A percentile compares a stretch with the other conserved stretches of the same genome.
These are phyloP conservation scores for Phocides pigmalion DNA, from an alignment of 1,140 invertebrate genomes.

Conservation along the genomic window DNA sequence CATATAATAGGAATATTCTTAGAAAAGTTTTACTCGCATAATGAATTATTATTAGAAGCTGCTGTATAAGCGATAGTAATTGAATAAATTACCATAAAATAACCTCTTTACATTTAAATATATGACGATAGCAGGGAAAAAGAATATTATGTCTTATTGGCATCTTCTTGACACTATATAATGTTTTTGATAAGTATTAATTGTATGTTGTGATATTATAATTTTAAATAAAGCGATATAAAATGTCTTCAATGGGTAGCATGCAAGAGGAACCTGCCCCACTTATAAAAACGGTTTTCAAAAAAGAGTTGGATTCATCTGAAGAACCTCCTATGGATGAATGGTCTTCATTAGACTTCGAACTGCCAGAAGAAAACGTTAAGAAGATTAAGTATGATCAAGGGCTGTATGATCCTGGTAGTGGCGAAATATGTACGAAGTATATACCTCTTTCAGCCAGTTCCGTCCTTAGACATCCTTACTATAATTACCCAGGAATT, in stretches of 20 bases:
- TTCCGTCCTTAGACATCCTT: conserved; percentile 69
- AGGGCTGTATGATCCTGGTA: conserved; percentile 57
- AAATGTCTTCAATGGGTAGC: conserved; percentile 23
- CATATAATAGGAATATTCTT: no score
- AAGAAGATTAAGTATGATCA: conserved; percentile 44
- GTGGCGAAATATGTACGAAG: conserved; percentile 63
- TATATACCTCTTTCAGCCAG: conserved; percentile 76
- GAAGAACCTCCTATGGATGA: conserved; percentile 52
- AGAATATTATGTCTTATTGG: not conserved
- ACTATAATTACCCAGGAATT: conserved; percentile 76
- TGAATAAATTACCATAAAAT: no score
- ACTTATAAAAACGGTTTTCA: conserved; percentile 29
- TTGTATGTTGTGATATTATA: not conserved
- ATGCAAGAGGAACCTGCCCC: not conserved
- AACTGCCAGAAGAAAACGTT: conserved; percentile 34
- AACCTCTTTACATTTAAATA: no score
- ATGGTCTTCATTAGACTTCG: conserved; percentile 51
- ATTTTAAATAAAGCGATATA: not conserved
- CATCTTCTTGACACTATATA: not conserved
- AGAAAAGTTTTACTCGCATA: no score
- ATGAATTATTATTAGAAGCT: no score
- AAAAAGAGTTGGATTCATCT: conserved; percentile 40
- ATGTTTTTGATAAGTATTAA: conserved; percentile 15
- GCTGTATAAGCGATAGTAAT: no score
- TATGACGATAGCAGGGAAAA: no score